These are phyloP conservation scores for Acheta domesticus DNA, from an alignment of 2,888 invertebrate species.

Conservation along the genomic window DNA sequence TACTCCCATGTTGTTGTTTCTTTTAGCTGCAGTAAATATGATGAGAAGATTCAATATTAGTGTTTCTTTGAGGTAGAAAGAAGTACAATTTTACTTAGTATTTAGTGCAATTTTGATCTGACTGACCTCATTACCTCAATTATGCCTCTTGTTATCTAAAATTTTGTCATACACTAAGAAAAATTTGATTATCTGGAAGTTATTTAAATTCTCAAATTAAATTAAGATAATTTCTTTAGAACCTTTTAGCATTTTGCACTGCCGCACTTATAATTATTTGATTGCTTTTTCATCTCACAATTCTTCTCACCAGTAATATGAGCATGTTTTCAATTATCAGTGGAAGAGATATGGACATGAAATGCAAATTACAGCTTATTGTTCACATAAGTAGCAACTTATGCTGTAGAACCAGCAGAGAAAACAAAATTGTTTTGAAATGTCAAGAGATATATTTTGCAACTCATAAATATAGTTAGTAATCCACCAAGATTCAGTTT, in stretches of 20 bases:
- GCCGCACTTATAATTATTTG: conserved; percentile 30
- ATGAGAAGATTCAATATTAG: no score
- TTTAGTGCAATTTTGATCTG: no score
- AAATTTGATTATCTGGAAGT: neutral
- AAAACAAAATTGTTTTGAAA: no score
- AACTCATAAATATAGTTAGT: no score
- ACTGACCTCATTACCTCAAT: neutral
- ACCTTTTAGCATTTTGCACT: conserved; percentile 31
- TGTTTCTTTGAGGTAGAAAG: no score
- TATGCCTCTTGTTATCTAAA: neutral
- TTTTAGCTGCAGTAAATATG: no score
- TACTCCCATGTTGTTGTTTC: no score
- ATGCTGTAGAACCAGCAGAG: no score
- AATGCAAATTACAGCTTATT: neutral
- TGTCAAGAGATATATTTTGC: no score
- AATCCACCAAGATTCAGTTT: no score
- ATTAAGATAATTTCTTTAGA: conserved; percentile 23
- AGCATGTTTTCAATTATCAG: conserved; percentile 26
- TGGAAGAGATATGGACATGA: neutral
- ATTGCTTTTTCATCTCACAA: conserved; percentile 30
- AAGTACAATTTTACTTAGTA: no score
- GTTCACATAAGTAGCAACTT: no score
- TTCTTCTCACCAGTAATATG: conserved; percentile 28
- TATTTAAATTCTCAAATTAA: conserved; percentile 19
- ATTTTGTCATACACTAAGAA: neutral